phyloP scores from a whole-genome alignment of 2,888 invertebrate species.

The Dicyrtomina minuta region DNA sequence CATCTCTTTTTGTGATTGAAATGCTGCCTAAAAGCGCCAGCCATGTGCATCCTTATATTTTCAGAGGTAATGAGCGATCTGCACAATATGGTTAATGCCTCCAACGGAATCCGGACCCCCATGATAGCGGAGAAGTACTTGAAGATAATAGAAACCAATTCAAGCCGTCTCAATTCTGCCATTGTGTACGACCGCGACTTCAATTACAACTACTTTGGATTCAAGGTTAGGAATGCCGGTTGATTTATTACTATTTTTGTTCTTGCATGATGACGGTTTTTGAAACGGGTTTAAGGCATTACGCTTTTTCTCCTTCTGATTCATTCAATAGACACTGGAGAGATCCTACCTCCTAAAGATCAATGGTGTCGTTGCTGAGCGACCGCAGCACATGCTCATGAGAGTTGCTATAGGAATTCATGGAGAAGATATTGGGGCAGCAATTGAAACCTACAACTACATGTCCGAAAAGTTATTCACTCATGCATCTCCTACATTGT shows the following conservation, averaged over 20 bases:
- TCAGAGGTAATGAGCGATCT: slow-evolving; percentile 88
- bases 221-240: no score
- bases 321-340: slow-evolving; percentile 75
- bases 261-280: no score
- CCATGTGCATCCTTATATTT: slow-evolving; percentile 55
- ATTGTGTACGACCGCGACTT: slow-evolving; percentile 97
- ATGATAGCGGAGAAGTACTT: slow-evolving; percentile 84
- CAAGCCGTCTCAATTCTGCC: slow-evolving; percentile 87
- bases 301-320: background rate
- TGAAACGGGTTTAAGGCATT: no score
- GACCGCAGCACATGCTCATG: slow-evolving; percentile 99
- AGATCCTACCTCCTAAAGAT: slow-evolving; percentile 91
- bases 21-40: no score
- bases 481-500: slow-evolving; percentile 96
- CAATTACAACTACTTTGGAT: slow-evolving; percentile 97
- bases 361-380: slow-evolving; percentile 86
- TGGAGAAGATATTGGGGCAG: slow-evolving; percentile 85
- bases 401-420: slow-evolving; percentile 95
- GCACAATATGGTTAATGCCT: slow-evolving; percentile 72
- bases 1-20: no score
- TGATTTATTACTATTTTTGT: no score
- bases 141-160: slow-evolving; percentile 78
- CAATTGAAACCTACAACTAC: slow-evolving; percentile 92
- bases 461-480: slow-evolving; percentile 95
- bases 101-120: slow-evolving; percentile 71